Percentiles rank a stretch among this genome's conserved stretches.
Conservation (phyloP, 2,797 vertebrate species). For the Hydrocynus forskahlii region DNA sequence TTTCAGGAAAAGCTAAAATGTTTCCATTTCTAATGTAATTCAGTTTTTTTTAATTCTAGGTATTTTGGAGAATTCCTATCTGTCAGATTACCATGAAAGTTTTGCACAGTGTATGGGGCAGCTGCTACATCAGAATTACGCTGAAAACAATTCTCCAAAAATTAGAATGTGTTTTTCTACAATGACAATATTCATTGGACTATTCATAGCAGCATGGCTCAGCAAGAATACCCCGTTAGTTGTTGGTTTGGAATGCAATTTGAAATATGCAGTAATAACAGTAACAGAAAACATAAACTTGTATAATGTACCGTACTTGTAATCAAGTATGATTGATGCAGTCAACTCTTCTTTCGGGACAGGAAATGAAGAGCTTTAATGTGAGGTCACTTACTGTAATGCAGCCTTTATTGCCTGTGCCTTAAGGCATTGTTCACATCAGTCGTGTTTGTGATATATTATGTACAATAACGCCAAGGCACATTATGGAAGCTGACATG, state of each 20-base stretch:
- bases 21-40: too few species aligned
- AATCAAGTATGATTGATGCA: conserved; percentile 11
- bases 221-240: neutral
- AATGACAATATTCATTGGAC: neutral
- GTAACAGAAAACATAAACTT: neutral
- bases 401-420: conserved; percentile 3
- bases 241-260: neutral
- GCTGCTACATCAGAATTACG: too few species aligned
- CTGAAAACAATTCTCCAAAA: too few species aligned
- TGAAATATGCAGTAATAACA: neutral
- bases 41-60: too few species aligned
- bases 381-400: conserved; percentile 1
- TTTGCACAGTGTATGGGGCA: too few species aligned
- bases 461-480: conserved; percentile 22
- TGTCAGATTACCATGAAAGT: too few species aligned
- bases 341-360: neutral
- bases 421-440: neutral
- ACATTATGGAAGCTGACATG: conserved; percentile 28
- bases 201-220: neutral
- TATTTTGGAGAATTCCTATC: too few species aligned
- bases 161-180: too few species aligned
- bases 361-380: conserved; percentile 24
- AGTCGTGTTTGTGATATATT: conserved; percentile 30
- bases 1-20: too few species aligned
- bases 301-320: neutral